A percentile compares a stretch with the other conserved stretches of the same genome.
Conservation (phyloP, 2,888 invertebrate species). For the Pachydiplax longipennis region DNA sequence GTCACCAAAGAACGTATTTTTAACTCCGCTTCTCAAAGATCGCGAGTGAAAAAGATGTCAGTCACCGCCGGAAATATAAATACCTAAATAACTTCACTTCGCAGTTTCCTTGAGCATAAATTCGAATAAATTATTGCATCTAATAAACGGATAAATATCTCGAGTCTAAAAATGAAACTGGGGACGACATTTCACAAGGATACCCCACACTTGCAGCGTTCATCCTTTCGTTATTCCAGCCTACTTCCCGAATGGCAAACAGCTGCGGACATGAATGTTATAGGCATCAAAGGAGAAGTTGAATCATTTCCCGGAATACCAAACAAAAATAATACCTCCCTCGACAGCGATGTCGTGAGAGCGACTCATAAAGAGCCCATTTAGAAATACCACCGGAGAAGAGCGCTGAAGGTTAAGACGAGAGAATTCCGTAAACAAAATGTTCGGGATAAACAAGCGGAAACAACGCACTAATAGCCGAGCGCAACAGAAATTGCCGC, state of each 20-base stretch:
- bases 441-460: not conserved
- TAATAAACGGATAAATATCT: not conserved
- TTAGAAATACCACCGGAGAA: not conserved
- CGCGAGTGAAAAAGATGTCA: not conserved
- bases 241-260: not conserved
- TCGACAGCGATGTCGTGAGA: too few species aligned
- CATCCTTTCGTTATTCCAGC: not conserved
- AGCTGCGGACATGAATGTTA: not conserved
- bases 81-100: not conserved
- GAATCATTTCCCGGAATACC: not conserved
- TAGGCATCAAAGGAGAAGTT: not conserved
- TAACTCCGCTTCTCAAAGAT: not conserved
- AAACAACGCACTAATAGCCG: not conserved
- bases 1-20: not conserved
- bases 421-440: not conserved
- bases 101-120: not conserved
- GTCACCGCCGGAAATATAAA: not conserved
- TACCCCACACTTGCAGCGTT: not conserved
- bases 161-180: not conserved
- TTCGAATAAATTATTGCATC: not conserved
- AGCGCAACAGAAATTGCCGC: not conserved
- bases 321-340: not conserved
- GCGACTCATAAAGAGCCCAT: too few species aligned
- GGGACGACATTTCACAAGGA: not conserved
- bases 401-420: not conserved